phyloP scores from a whole-genome alignment of 2,888 invertebrate species.

The Rhagium mordax region DNA sequence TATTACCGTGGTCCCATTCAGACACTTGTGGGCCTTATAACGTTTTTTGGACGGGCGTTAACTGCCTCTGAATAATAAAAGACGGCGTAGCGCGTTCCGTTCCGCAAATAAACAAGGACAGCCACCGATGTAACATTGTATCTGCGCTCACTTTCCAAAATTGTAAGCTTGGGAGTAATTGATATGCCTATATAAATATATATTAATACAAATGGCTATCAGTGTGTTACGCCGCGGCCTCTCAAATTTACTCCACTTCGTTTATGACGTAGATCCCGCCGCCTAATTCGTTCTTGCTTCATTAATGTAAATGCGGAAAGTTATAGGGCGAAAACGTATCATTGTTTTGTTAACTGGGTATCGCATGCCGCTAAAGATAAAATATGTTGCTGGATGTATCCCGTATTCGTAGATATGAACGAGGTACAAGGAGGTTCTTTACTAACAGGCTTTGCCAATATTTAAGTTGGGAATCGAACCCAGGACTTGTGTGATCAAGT shows the following conservation, averaged over 20 bases:
- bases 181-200: slow-evolving; percentile 68
- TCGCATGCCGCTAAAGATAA: slow-evolving; percentile 16
- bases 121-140: slow-evolving; percentile 23
- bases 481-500: too few relatives aligned
- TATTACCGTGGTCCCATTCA: not conserved
- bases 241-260: slow-evolving; percentile 50
- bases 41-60: slow-evolving; percentile 31
- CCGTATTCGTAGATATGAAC: not conserved
- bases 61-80: slow-evolving; percentile 37
- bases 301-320: slow-evolving; percentile 62
- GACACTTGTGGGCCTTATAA: not conserved
- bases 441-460: too few relatives aligned
- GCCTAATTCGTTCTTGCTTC: slow-evolving; percentile 58
- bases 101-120: slow-evolving; percentile 31
- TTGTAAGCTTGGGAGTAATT: slow-evolving; percentile 64
- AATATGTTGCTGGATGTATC: slow-evolving; percentile 3
- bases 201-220: slow-evolving; percentile 68
- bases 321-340: slow-evolving; percentile 43
- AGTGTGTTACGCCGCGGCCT: slow-evolving; percentile 40
- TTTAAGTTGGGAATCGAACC: too few relatives aligned
- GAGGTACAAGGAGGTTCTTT: too few relatives aligned
- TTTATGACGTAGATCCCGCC: slow-evolving; percentile 50
- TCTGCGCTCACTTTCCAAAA: slow-evolving; percentile 37
- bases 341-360: slow-evolving; percentile 28
- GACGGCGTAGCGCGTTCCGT: slow-evolving; percentile 7